These are phyloP conservation scores for Papilio xuthus DNA, from an alignment of 1,140 invertebrate genomes.

Conservation along the genomic window DNA sequence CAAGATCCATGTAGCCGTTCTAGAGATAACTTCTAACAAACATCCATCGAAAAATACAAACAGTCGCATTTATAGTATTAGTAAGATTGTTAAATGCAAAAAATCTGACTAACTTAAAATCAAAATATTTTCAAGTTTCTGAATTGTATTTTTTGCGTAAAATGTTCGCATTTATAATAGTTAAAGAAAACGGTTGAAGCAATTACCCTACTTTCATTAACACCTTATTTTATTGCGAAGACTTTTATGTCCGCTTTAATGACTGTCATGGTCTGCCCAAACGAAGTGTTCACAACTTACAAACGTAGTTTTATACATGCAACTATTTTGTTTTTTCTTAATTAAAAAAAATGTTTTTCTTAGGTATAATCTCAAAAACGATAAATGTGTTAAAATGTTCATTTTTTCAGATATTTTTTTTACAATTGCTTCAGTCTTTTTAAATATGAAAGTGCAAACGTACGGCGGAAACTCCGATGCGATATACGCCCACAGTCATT, in stretches of 20 bases:
- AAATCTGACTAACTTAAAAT: not conserved
- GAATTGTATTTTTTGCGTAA: not conserved
- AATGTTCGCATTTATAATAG: constrained; percentile 20
- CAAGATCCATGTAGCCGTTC: too few species aligned
- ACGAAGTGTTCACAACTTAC: constrained; percentile 7
- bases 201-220: constrained; percentile 59
- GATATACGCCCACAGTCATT: too few species aligned
- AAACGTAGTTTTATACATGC: not conserved
- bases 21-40: too few species aligned
- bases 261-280: constrained; percentile 39
- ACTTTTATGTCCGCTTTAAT: constrained; percentile 54
- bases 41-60: too few species aligned
- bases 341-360: not conserved
- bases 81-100: too few species aligned
- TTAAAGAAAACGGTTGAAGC: constrained; percentile 43
- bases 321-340: not conserved
- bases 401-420: too few species aligned
- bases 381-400: too few species aligned
- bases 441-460: too few species aligned
- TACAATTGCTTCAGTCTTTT: too few species aligned
- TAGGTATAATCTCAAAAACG: not conserved
- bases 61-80: too few species aligned
- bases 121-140: too few species aligned
- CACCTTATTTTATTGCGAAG: constrained; percentile 50
- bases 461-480: too few species aligned